These are phyloP conservation scores for Tupiocoris notatus DNA, from an alignment of 2,888 invertebrate genomes.

Conservation along the genomic window DNA sequence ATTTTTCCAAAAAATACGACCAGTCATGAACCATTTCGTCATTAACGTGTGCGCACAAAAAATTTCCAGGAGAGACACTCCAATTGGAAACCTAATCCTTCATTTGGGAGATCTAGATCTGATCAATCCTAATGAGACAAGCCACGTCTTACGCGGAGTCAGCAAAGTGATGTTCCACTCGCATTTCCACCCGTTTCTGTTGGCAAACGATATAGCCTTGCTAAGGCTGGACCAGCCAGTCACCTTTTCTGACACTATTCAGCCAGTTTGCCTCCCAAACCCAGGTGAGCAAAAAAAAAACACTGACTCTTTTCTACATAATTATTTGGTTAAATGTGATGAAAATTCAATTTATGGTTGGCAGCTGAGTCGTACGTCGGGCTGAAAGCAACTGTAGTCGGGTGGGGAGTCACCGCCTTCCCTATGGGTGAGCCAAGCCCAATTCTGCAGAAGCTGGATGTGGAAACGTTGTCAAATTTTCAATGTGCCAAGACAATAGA, in stretches of 20 bases:
- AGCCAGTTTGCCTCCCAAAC: slow-evolving; percentile 54
- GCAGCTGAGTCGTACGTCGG: slow-evolving; percentile 52
- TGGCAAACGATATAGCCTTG: slow-evolving; percentile 55
- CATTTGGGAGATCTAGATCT: slow-evolving; percentile 53
- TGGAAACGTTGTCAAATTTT: slow-evolving; percentile 53
- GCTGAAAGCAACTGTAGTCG: slow-evolving; percentile 52
- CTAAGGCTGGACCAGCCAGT: slow-evolving; percentile 53
- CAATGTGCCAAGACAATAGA: slow-evolving; percentile 53
- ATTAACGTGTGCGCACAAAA: no score
- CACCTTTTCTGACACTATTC: slow-evolving; percentile 51
- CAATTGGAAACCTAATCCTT: slow-evolving; percentile 50
- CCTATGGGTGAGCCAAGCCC: slow-evolving; percentile 53
- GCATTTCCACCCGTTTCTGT: slow-evolving; percentile 54
- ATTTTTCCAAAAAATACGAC: no score
- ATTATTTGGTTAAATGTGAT: no score
- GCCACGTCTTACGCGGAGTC: slow-evolving; percentile 51
- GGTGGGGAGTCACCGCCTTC: slow-evolving; percentile 54
- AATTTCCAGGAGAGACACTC: slow-evolving; percentile 51
- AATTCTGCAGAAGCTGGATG: slow-evolving; percentile 53
- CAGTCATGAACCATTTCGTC: no score
- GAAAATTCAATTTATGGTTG: slow-evolving; percentile 12
- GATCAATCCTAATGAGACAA: slow-evolving; percentile 51
- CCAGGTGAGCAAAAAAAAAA: slow-evolving; percentile 51
- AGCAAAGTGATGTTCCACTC: slow-evolving; percentile 53
- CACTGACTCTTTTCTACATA: no score